These are phyloP conservation scores for Notodonta dromedarius DNA, from an alignment of 2,888 invertebrate species.

Conservation along the genomic window DNA sequence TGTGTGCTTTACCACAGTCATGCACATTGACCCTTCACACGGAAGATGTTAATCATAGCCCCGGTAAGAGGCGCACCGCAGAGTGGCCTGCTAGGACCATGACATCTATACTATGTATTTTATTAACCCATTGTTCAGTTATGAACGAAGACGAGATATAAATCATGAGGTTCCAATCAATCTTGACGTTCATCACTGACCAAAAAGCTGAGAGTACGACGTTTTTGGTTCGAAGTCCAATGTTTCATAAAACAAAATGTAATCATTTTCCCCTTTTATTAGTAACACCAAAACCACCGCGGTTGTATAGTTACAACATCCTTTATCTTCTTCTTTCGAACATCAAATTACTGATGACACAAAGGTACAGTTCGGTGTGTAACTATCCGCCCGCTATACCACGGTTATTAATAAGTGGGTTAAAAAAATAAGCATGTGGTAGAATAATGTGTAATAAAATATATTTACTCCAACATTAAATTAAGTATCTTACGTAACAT, in stretches of 20 bases:
- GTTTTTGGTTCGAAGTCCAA: no score
- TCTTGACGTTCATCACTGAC: no score
- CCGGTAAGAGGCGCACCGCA: slow-evolving; percentile 44
- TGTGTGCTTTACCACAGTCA: slow-evolving; percentile 45
- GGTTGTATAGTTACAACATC: no score
- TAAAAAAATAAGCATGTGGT: neutral
- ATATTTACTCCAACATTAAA: neutral
- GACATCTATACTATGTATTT: slow-evolving; percentile 18
- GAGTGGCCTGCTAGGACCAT: neutral
- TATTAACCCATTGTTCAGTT: slow-evolving; percentile 23
- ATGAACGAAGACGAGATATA: neutral
- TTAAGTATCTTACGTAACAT: neutral
- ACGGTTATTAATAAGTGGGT: no score
- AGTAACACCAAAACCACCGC: no score
- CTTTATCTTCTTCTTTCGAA: no score
- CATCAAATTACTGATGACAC: no score
- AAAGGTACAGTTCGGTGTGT: neutral
- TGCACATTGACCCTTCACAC: slow-evolving; percentile 72
- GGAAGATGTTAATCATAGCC: slow-evolving; percentile 77
- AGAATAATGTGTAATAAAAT: neutral
- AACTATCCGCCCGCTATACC: no score
- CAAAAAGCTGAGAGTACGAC: no score
- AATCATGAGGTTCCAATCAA: neutral
- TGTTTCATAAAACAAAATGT: no score
- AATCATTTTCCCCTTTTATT: no score